Base-by-base conservation (phyloP, 2,888 invertebrate genomes). In the Cynaeus angustus region DNA sequence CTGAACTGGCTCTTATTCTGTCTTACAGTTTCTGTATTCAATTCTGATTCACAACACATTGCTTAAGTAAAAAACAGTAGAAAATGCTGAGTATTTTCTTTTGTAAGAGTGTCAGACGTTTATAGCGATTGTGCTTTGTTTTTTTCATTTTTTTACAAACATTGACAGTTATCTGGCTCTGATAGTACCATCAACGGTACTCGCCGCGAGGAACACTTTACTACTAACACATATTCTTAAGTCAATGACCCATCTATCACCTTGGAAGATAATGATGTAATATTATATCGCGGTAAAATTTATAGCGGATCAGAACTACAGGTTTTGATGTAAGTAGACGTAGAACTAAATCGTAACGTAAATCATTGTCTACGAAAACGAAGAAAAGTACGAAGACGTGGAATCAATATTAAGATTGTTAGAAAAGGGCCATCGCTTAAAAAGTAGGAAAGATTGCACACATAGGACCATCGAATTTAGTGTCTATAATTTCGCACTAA, bases 141-240 rank as follows among this genome's bases (percentile, higher is more conserved):
- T 4, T 4, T 21, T 21, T 21, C 21, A 4, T 21, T 33, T 33
- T 33, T 33, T 33, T 33, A 33, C n/a, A 7, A 9, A 4, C 9
- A n/a, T 33, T 33, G 21, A 56, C 26, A 41, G 56, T 41, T 38
- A 56, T 56, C 2, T 21, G 38, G 38, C 55, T 53, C 13, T 10
- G n/a, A 38, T 41, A 16, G 14, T 37, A 50, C 10, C 50, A 37
- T 28, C 21, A 62, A 62, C 52, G 62, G 50, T 52, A 62, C 62
- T 38, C 48, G 50, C 28, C 48, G 28, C 14, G 26, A 55, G 10
- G 16, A 37, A 10, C 41, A n/a, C 33, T 61, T 61, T 28, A 16
- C 37, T 50, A 52, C 26, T 62, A 50, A 62, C 62, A 62, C 45
- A 62, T 48, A 28, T 62, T 62, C 62, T 37, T 28, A 50, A 62